Evolutionary conservation across 2,888 invertebrate species (phyloP).

Genomic region (Lepidocyrtoides sp.): DNA sequence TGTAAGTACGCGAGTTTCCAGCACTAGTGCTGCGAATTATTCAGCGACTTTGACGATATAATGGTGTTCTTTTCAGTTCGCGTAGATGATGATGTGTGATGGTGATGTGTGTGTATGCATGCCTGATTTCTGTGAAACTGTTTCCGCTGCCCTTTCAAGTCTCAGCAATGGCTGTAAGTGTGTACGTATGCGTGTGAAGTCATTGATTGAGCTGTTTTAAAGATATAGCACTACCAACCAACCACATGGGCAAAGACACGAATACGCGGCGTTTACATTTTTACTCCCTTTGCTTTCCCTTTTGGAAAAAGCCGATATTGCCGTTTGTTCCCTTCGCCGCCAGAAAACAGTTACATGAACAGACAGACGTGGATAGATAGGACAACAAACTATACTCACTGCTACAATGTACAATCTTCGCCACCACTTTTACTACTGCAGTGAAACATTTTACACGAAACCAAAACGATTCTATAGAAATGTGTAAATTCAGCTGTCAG

Average conservation of each 20-base stretch:
- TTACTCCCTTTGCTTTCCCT: slow-evolving; percentile 21
- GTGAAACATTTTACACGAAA: slow-evolving; percentile 51
- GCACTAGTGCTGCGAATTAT: too few species aligned
- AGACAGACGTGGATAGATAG: slow-evolving; percentile 17
- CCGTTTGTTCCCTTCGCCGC: slow-evolving; percentile 17
- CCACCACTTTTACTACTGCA: not conserved
- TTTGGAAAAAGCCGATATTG: not conserved
- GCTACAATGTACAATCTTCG: not conserved
- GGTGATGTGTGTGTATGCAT: slow-evolving; percentile 4
- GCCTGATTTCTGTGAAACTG: slow-evolving; percentile 6
- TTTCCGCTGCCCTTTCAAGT: slow-evolving; percentile 46
- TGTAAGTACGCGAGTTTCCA: too few species aligned
- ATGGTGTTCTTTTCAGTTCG: too few species aligned
- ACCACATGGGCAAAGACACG: not conserved
- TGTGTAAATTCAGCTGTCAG: slow-evolving; percentile 70
- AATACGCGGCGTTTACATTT: slow-evolving; percentile 12
- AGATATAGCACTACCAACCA: not conserved
- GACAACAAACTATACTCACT: not conserved
- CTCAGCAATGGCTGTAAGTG: not conserved
- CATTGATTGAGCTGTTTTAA: slow-evolving; percentile 61
- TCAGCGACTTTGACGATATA: too few species aligned
- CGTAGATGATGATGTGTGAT: slow-evolving; percentile 40
- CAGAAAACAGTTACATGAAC: not conserved
- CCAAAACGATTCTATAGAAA: slow-evolving; percentile 38
- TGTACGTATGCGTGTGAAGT: slow-evolving; percentile 44